Base-by-base conservation (phyloP, 2,888 invertebrate species). In the Prosapia bicincta region DNA sequence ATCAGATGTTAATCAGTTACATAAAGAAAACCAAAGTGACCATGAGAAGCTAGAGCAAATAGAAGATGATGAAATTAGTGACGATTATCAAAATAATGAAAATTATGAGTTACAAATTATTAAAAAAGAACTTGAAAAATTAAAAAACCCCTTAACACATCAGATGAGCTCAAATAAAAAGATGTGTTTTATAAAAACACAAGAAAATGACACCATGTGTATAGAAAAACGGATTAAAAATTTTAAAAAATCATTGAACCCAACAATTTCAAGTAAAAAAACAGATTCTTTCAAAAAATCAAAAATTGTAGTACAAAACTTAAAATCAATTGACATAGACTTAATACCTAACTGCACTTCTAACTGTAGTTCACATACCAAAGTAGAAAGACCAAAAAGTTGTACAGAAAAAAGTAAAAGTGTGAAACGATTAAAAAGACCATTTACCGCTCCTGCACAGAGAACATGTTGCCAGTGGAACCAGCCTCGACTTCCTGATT, bases 401-500 rank as follows among this genome's bases (percentile, higher is more conserved):
- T 78, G 74, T 70, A 26, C 74, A 43, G 75, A 75, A 32, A 72
- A 70, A 23, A 72, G 69, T 24, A 70, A 67, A 26, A 68, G 67
- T 9, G 38, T 32, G 13, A 71, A 70, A 71, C 66, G 70, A 15
- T 28, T 26, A 10, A 26, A 26, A 13, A 26, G 78, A 54, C 78
- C 78, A 15, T 54, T 76, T 25, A 78, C 78, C 0, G 78, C 78
- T 0, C 78, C 78, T 24, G 72, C 66, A 13, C 65, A 72, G 28
- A 71, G 76, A 38, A 26, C 66, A n/a, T 78, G 78, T 26, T 74
- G 76, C 9, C 66, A 67, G 20, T 76, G 73, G 71, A 74, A 66
- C 26, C 76, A 76, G 30, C 70, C 74, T 1, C 74, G 74, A 5
- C 76, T 82, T 15, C 82, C 82, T 9, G 75, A 77, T 7, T 82